Conservation (phyloP, 2,113 vertebrate species). For the Tylochromis polylepis region DNA sequence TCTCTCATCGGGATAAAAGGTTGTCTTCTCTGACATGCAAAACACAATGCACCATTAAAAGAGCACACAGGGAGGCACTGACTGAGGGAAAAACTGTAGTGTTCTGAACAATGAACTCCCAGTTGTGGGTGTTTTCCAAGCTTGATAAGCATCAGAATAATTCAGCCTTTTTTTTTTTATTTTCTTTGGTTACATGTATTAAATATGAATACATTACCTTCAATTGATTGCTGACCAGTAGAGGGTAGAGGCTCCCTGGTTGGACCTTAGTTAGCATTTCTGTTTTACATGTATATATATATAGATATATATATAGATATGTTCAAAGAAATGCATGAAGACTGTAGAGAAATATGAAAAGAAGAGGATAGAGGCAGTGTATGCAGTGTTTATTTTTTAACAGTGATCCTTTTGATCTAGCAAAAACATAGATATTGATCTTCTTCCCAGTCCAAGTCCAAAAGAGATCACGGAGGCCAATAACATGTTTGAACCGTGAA, state of each 20-base stretch:
- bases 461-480: conserved; percentile 29
- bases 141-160: background rate
- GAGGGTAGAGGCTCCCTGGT: background rate
- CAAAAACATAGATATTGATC: conserved; percentile 55
- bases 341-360: background rate
- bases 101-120: background rate
- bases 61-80: background rate
- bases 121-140: conserved; percentile 3
- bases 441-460: background rate
- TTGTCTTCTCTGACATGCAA: background rate
- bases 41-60: conserved; percentile 9
- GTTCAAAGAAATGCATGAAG: background rate
- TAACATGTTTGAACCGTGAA: conserved; percentile 34
- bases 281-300: background rate
- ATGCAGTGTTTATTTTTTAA: conserved; percentile 21
- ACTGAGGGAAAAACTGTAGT: background rate
- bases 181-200: background rate
- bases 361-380: background rate
- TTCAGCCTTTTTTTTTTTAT: conserved; percentile 19
- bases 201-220: background rate
- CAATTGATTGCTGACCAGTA: background rate
- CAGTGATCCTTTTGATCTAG: conserved; percentile 31
- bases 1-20: conserved; percentile 8
- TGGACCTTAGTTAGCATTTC: background rate
- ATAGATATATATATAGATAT: background rate